Conservation (phyloP, 2,888 invertebrate species). For the Oscheius onirici region DNA sequence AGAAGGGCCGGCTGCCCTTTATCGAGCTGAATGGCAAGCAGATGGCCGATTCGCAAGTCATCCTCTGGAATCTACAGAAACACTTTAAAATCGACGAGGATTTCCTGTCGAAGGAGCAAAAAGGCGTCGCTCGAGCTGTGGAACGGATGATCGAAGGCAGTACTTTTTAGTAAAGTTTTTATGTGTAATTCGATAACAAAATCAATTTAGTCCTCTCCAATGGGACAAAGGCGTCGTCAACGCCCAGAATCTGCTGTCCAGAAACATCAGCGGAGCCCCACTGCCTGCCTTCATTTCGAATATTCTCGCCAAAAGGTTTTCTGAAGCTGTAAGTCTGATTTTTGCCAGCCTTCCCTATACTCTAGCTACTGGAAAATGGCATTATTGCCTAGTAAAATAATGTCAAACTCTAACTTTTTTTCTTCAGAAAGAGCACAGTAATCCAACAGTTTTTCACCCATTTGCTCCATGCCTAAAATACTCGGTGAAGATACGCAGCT, state of each 20-base stretch:
- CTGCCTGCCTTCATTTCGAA: slow-evolving; percentile 61
- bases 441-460: too few species aligned
- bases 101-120: slow-evolving; percentile 84
- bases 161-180: slow-evolving; percentile 80
- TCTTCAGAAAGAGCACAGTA: too few species aligned
- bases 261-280: slow-evolving; percentile 61
- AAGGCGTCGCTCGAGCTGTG: slow-evolving; percentile 88
- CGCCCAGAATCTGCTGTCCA: slow-evolving; percentile 49
- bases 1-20: slow-evolving; percentile 50
- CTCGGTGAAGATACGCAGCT: too few species aligned
- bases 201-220: slow-evolving; percentile 44
- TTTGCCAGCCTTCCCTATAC: too few species aligned
- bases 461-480: too few species aligned
- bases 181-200: not conserved
- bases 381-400: too few species aligned
- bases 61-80: slow-evolving; percentile 51
- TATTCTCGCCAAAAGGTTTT: slow-evolving; percentile 51
- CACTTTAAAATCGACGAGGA: slow-evolving; percentile 75
- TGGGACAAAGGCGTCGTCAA: slow-evolving; percentile 57
- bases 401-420: too few species aligned
- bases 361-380: too few species aligned
- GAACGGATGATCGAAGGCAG: slow-evolving; percentile 95
- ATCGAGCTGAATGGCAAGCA: slow-evolving; percentile 55
- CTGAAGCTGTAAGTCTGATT: slow-evolving; percentile 36
- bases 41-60: slow-evolving; percentile 53